These are phyloP conservation scores for Phymorhynchus buccinoides DNA, from an alignment of 1,140 invertebrate species.

Conservation along the genomic window DNA sequence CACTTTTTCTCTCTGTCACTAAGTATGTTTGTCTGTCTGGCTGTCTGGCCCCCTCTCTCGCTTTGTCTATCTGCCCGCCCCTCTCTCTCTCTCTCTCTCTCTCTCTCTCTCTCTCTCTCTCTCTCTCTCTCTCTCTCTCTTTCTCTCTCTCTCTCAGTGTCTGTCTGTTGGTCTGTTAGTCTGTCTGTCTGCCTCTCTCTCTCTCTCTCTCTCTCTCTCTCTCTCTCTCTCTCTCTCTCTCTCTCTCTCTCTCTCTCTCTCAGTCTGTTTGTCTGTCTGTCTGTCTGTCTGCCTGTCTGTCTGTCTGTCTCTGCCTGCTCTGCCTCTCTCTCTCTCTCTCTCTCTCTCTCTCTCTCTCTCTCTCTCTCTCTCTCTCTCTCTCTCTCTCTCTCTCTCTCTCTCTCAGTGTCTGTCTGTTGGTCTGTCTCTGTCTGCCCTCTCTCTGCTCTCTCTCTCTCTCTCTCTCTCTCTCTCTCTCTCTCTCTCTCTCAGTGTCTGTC, in stretches of 20 bases:
- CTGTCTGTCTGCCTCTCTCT: too few species aligned
- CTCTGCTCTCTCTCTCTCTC: neutral
- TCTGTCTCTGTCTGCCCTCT: neutral
- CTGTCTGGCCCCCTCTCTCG: neutral
- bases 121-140: conserved; percentile 21
- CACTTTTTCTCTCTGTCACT: neutral
- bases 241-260: conserved; percentile 7
- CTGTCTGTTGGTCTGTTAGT: too few species aligned
- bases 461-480: neutral
- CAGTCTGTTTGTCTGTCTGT: too few species aligned
- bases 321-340: neutral
- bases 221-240: conserved; percentile 12
- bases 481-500: neutral
- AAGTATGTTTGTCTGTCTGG: too few species aligned
- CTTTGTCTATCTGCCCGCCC: conserved; percentile 16
- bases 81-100: conserved; percentile 36
- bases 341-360: neutral
- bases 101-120: conserved; percentile 10
- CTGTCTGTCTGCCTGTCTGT: too few species aligned
- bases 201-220: neutral
- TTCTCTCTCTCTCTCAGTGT: neutral
- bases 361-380: neutral
- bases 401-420: neutral
- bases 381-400: neutral
- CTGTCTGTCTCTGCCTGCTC: too few species aligned